Conservation (phyloP, 2,797 vertebrate species). For the Enteromius argenteus region DNA sequence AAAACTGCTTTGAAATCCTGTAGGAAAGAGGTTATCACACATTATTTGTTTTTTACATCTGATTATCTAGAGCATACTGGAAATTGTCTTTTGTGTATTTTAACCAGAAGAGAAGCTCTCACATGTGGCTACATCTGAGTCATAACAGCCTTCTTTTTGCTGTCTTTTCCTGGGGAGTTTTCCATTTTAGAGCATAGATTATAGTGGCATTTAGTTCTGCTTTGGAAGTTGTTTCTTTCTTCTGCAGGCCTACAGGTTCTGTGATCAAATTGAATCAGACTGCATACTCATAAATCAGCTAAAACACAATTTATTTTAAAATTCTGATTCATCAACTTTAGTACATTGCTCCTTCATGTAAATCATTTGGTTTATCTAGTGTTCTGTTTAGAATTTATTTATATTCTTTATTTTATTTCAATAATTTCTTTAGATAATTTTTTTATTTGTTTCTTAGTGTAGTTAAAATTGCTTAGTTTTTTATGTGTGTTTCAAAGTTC, state of each 20-base stretch:
- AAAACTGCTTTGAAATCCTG: constrained; percentile 51
- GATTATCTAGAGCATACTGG: constrained; percentile 53
- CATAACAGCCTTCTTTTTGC: constrained; percentile 61
- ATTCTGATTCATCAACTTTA: not conserved
- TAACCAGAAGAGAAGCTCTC: constrained; percentile 70
- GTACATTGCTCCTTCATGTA: not conserved
- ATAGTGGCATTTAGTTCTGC: constrained; percentile 70
- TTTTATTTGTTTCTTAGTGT: not conserved
- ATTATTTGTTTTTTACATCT: constrained; percentile 45
- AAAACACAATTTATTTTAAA: not conserved
- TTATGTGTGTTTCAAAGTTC: not conserved
- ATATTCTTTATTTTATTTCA: not conserved
- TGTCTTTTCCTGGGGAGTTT: constrained; percentile 64
- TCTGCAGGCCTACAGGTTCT: constrained; percentile 21
- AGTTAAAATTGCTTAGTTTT: not conserved
- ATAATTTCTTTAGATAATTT: not conserved
- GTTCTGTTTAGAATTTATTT: not conserved
- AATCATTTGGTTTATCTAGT: not conserved
- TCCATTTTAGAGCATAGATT: constrained; percentile 34
- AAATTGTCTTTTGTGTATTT: constrained; percentile 48
- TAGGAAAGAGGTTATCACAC: not conserved
- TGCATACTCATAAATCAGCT: not conserved
- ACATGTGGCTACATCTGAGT: constrained; percentile 72
- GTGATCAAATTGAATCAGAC: not conserved
- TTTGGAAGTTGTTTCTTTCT: constrained; percentile 43